Percentiles rank a stretch among this genome's conserved stretches.
Evolutionary conservation across 2,797 vertebrate genomes (phyloP).

Genomic region (Coregonus ussuriensis): DNA sequence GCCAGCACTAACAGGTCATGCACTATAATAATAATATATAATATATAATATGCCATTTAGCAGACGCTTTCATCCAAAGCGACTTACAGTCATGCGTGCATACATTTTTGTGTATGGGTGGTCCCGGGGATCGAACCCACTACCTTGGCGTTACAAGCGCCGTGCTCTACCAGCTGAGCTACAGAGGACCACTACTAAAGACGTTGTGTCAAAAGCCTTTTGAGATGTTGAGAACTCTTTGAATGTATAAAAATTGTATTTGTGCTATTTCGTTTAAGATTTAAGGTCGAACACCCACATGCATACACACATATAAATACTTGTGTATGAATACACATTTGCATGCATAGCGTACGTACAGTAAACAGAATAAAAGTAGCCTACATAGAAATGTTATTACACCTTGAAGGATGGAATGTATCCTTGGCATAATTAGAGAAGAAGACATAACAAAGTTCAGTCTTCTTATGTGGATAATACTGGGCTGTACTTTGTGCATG

Average conservation of each 20-base stretch:
- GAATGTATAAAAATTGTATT: constrained; percentile 55
- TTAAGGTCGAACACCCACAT: constrained; percentile 59
- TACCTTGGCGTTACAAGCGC: no score
- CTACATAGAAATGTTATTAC: constrained; percentile 25
- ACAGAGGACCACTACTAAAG: constrained; percentile 56
- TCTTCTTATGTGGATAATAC: constrained; percentile 44
- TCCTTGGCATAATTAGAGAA: constrained; percentile 76
- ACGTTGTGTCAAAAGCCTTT: constrained; percentile 42
- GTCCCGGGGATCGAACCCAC: no score
- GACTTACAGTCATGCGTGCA: no score
- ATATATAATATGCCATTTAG: no score
- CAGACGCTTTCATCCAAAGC: no score
- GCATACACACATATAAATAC: constrained; percentile 48
- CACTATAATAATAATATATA: no score
- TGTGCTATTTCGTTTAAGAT: constrained; percentile 69
- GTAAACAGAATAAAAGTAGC: no score
- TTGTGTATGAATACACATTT: constrained; percentile 52
- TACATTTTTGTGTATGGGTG: no score
- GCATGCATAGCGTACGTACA: no score
- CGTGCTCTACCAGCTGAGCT: no score
- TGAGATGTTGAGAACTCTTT: constrained; percentile 42
- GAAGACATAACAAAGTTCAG: constrained; percentile 69
- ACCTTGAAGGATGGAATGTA: constrained; percentile 65
- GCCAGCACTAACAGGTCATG: constrained; percentile 57
- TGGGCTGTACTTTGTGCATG: constrained; percentile 23